Evolutionary conservation across 2,113 vertebrate species (phyloP).

Genomic region (Pleuronectes platessa): DNA sequence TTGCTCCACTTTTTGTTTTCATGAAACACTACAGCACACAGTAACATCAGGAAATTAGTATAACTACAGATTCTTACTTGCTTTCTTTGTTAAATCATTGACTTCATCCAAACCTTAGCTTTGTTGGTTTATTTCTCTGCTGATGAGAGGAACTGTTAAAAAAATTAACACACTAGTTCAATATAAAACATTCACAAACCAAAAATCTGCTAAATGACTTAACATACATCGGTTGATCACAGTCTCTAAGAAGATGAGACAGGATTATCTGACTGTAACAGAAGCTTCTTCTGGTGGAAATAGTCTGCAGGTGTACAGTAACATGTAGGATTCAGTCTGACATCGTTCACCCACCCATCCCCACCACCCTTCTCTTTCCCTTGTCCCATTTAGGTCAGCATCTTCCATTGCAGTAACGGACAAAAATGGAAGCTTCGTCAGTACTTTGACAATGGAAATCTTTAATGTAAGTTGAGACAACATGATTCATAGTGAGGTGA

Average conservation of each 20-base stretch:
- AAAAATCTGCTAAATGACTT: background rate
- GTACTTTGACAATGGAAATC: slow-evolving; percentile 75
- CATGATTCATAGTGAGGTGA: background rate
- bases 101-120: no score
- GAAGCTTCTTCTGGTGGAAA: background rate
- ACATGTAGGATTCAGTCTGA: background rate
- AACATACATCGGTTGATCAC: background rate
- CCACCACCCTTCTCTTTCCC: background rate
- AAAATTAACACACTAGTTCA: no score
- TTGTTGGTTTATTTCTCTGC: no score
- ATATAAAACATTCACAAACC: no score
- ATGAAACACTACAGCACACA: no score
- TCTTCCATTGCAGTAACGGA: slow-evolving; percentile 79
- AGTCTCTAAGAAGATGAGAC: background rate
- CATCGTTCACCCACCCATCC: no score
- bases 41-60: no score
- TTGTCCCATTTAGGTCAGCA: slow-evolving; percentile 57
- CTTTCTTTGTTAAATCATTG: no score
- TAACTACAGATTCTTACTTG: no score
- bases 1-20: no score
- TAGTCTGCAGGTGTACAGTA: background rate
- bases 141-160: no score
- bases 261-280: background rate
- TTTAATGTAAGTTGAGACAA: slow-evolving; percentile 67
- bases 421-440: slow-evolving; percentile 83